phyloP scores from a whole-genome alignment of 2,797 vertebrate genomes.

The Catamblyrhynchus diadema region DNA sequence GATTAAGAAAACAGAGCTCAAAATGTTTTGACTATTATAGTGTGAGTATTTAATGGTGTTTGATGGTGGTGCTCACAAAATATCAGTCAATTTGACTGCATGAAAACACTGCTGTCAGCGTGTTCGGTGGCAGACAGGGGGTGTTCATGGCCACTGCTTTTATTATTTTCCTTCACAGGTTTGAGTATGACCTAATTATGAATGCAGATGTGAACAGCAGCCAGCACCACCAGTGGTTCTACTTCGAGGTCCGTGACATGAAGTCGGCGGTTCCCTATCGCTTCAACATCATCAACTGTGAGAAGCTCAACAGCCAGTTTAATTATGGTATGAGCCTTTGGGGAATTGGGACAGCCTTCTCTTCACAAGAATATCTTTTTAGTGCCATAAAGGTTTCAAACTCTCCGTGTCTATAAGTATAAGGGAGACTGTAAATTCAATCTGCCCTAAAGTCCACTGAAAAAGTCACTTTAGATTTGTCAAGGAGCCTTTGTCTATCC shows the following conservation, averaged over 20 bases:
- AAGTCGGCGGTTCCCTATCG: constrained; percentile 77
- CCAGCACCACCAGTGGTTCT: constrained; percentile 91
- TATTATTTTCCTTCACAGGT: constrained; percentile 65
- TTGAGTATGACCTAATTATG: constrained; percentile 89
- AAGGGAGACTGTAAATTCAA: neutral
- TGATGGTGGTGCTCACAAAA: neutral
- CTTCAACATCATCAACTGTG: constrained; percentile 94
- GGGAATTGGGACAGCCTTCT: neutral
- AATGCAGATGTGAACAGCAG: constrained; percentile 84
- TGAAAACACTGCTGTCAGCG: neutral
- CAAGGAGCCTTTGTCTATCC: neutral
- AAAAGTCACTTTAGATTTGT: neutral
- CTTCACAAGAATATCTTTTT: neutral
- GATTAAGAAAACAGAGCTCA: neutral
- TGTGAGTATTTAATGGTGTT: neutral
- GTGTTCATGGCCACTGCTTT: neutral
- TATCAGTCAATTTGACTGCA: neutral
- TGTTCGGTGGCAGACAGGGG: neutral
- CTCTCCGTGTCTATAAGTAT: neutral
- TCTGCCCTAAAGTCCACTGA: neutral
- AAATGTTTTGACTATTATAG: neutral
- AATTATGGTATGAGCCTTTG: constrained; percentile 85
- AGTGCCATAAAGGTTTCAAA: neutral
- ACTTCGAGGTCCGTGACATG: constrained; percentile 89
- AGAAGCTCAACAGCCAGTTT: constrained; percentile 94